phyloP scores from a whole-genome alignment of 2,797 vertebrate species.

The Yasuhikotakia modesta region DNA sequence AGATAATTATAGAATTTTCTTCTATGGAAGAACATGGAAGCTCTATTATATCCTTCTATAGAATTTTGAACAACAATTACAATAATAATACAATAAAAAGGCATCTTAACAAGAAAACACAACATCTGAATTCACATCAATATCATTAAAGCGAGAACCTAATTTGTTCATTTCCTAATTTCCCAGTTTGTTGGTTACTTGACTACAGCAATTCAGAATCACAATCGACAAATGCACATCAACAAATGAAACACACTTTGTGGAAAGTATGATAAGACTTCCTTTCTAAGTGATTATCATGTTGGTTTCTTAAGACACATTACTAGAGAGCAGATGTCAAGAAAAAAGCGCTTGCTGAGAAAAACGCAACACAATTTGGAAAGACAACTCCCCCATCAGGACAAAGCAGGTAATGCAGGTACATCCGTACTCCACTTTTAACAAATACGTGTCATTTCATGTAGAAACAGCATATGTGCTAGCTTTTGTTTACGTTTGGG shows the following conservation, averaged over 20 bases:
- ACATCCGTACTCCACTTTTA: neutral
- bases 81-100: no score
- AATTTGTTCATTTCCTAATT: slow-evolving; percentile 40
- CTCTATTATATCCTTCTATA: no score
- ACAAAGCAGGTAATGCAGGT: slow-evolving; percentile 16
- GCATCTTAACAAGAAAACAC: slow-evolving; percentile 26
- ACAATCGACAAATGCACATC: slow-evolving; percentile 14
- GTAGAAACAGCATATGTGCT: slow-evolving; percentile 1
- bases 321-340: slow-evolving; percentile 20
- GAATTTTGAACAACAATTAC: slow-evolving; percentile 24
- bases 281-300: slow-evolving; percentile 41
- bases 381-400: slow-evolving; percentile 60
- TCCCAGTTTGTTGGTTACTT: slow-evolving; percentile 19
- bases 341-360: neutral
- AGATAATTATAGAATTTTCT: slow-evolving; percentile 52
- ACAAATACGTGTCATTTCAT: slow-evolving; percentile 14
- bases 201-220: slow-evolving; percentile 28
- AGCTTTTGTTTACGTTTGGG: neutral
- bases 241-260: slow-evolving; percentile 39
- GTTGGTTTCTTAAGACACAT: slow-evolving; percentile 44
- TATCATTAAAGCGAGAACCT: slow-evolving; percentile 19
- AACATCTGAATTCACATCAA: slow-evolving; percentile 13
- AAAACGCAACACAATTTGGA: slow-evolving; percentile 32
- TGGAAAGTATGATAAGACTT: slow-evolving; percentile 20
- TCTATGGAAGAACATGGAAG: no score